Percentiles rank a stretch among this genome's conserved stretches.
Evolutionary conservation across 2,113 vertebrate species (phyloP).

Genomic region (Arenaria interpres): DNA sequence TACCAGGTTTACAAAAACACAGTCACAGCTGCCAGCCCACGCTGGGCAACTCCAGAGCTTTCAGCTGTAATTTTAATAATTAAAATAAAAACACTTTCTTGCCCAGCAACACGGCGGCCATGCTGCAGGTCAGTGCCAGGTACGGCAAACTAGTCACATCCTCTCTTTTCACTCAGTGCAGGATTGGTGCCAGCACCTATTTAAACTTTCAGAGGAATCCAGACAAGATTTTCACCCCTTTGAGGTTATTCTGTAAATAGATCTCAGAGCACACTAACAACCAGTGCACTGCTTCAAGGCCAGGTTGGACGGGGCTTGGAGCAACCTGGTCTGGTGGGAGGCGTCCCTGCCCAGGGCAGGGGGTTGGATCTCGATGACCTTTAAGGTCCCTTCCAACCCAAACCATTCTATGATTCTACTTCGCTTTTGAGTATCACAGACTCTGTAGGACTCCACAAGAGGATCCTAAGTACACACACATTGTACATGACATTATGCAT

Average conservation of each 20-base stretch:
- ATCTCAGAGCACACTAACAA: background rate
- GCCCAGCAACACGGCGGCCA: accelerated
- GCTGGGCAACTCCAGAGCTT: background rate
- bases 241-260: background rate
- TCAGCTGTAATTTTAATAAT: background rate
- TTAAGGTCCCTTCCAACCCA: too few relatives aligned
- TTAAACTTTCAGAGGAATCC: background rate
- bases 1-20: background rate
- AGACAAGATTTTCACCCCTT: background rate
- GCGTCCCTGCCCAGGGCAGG: too few relatives aligned
- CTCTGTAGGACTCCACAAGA: background rate
- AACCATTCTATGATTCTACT: too few relatives aligned
- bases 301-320: too few relatives aligned
- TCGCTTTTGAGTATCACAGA: too few relatives aligned
- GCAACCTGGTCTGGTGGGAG: too few relatives aligned
- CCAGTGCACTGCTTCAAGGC: too few relatives aligned
- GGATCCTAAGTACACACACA: too few relatives aligned
- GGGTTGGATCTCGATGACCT: too few relatives aligned
- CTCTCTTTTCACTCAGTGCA: background rate
- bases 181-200: background rate
- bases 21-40: background rate
- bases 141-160: accelerated
- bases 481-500: accelerated
- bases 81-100: too few relatives aligned
- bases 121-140: background rate